A percentile compares a stretch with the other conserved stretches of the same genome.
Evolutionary conservation across 2,797 vertebrate species (phyloP).

Genomic region (Sebastiscus tertius): DNA sequence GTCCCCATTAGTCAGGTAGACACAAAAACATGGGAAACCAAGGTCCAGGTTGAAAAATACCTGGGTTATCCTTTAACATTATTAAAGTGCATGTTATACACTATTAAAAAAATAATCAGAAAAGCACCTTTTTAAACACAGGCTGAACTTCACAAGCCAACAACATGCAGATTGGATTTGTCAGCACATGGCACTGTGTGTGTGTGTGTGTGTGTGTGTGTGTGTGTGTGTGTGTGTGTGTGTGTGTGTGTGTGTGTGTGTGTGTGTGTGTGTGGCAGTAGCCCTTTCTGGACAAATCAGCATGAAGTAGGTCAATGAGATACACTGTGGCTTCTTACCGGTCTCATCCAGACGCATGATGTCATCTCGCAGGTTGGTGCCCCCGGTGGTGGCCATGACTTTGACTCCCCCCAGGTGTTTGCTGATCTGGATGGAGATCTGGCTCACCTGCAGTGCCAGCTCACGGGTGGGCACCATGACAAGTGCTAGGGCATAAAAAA

Average conservation of each 20-base stretch:
- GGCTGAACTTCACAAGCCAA: neutral
- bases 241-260: too few species aligned
- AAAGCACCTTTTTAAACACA: neutral
- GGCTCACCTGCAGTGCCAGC: conserved; percentile 86
- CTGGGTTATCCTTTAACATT: too few species aligned
- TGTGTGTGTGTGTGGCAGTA: too few species aligned
- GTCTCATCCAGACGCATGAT: conserved; percentile 87
- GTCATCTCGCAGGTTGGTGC: conserved; percentile 87
- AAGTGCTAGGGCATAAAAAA: conserved; percentile 65
- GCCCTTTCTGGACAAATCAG: neutral
- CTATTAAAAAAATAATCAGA: neutral
- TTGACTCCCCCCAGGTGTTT: conserved; percentile 87
- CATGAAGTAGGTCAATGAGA: neutral
- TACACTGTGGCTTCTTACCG: conserved; percentile 50
- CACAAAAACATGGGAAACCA: too few species aligned
- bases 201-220: too few species aligned
- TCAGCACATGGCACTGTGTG: too few species aligned
- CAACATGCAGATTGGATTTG: neutral
- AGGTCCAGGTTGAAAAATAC: too few species aligned
- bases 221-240: too few species aligned
- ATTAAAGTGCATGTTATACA: neutral
- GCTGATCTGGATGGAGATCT: conserved; percentile 87
- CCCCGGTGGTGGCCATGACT: conserved; percentile 88
- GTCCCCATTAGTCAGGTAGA: too few species aligned
- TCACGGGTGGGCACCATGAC: conserved; percentile 87